Evolutionary conservation across 2,113 vertebrate genomes (phyloP).

Genomic region (Sphyrna mokarran): DNA sequence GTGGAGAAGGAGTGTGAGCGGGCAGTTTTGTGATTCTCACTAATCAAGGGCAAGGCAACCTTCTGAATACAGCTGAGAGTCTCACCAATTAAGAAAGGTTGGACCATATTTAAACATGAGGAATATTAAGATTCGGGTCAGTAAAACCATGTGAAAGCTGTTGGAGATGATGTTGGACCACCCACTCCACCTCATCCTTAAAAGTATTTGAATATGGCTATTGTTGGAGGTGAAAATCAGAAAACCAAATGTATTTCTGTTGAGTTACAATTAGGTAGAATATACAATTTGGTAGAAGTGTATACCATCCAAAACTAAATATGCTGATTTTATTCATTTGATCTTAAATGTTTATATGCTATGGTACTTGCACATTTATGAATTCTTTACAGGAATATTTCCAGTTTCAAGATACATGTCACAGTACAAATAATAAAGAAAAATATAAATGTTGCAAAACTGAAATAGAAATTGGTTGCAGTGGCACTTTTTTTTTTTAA

Average conservation of each 20-base stretch:
- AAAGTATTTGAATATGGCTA: neutral
- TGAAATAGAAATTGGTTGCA: neutral
- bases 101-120: neutral
- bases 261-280: neutral
- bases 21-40: neutral
- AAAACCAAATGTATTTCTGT: neutral
- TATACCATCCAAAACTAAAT: neutral
- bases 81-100: slow-evolving; percentile 2
- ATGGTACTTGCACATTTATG: neutral
- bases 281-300: neutral
- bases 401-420: neutral
- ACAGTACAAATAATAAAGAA: neutral
- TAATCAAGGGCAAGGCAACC: neutral
- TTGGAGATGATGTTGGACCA: neutral
- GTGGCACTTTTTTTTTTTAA: neutral
- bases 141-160: slow-evolving; percentile 19
- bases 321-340: neutral
- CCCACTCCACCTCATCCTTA: neutral
- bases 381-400: neutral
- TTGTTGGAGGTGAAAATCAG: neutral
- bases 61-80: neutral
- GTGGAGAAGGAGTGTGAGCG: no score
- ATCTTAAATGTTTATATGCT: neutral
- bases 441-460: neutral
- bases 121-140: slow-evolving; percentile 21